These are phyloP conservation scores for Spodoptera littoralis DNA, from an alignment of 2,888 invertebrate species.

Conservation along the genomic window DNA sequence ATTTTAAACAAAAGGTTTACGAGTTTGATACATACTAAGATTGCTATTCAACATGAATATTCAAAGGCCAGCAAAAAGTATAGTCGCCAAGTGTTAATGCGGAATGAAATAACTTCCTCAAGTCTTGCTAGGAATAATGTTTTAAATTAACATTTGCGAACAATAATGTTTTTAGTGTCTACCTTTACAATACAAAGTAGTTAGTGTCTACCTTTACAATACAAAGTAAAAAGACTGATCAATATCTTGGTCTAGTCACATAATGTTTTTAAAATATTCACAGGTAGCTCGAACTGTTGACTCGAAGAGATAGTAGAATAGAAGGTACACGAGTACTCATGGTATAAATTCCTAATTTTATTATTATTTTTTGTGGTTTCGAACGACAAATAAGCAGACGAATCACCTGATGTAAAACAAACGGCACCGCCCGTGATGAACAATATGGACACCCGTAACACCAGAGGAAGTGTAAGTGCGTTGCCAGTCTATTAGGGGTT, in stretches of 20 bases:
- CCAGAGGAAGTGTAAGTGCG: no score
- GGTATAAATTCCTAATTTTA: not conserved
- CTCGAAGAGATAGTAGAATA: not conserved
- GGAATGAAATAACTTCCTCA: conserved; percentile 25
- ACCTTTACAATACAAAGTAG: not conserved
- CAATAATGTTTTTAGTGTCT: conserved; percentile 5
- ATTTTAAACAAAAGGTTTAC: conserved; percentile 12
- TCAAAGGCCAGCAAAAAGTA: conserved; percentile 20
- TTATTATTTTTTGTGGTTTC: no score
- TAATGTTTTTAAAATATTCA: conserved; percentile 9
- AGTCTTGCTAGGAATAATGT: conserved; percentile 13
- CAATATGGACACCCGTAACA: no score
- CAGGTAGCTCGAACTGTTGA: not conserved
- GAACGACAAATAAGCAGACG: no score
- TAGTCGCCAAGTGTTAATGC: conserved; percentile 1
- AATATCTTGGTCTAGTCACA: conserved; percentile 7
- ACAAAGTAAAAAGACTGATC: conserved; percentile 1
- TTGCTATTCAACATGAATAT: conserved; percentile 26
- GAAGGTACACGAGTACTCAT: not conserved
- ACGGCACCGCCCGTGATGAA: no score
- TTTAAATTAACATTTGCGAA: conserved; percentile 17
- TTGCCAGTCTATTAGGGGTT: no score
- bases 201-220: not conserved
- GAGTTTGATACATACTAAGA: conserved; percentile 11
- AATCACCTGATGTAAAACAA: no score